Evolutionary conservation across 1,140 invertebrate genomes (phyloP), one percentile per base, ranked within the genome.

Genomic region (Antheraea pernyi): DNA sequence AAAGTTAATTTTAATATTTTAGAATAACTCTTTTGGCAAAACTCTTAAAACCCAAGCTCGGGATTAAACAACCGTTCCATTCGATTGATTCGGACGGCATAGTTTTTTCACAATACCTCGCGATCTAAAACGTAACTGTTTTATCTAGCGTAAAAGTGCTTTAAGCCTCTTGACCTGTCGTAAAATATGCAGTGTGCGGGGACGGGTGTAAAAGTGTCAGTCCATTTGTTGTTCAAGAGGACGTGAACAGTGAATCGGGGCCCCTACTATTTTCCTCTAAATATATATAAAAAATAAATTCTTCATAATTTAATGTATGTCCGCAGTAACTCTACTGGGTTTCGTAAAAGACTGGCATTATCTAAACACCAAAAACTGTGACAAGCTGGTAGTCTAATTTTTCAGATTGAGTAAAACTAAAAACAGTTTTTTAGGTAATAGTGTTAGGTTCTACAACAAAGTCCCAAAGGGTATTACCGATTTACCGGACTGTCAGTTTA

Each of bases 131-230:
- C 30, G 61, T 61, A 70, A 53, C 65, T 67, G 70, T 69, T 75
- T 75, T 75, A 75, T 75, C 67, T 72, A 69, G 70, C 70, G 70
- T 71, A 69, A 75, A 75, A 75, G 67, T 70, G 46, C 62, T 69
- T 71, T 67, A 69, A 69, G 64, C 48, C 63, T 63, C 62, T 74
- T 68, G 72, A 67, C 64, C 73, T 59, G 30, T 75, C 64, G 69
- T 71, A 70, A 75, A 75, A 75, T 71, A 75, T 71, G 67, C 73
- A 74, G 42, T 61, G 64, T 53, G n/a, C 36, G 53, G 39, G 8
- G 39, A 16, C 16, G 48, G 58, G 62, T 65, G 69, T 68, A 72
- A 72, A 72, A 69, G 68, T 69, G 58, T 72, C 58, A 58, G 67
- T 42, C 48, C 59, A 69, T 75, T 71, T 75, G 73, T 71, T 65